phyloP scores from a whole-genome alignment of 2,797 vertebrate species.

The Coranthus polyacanthus region DNA sequence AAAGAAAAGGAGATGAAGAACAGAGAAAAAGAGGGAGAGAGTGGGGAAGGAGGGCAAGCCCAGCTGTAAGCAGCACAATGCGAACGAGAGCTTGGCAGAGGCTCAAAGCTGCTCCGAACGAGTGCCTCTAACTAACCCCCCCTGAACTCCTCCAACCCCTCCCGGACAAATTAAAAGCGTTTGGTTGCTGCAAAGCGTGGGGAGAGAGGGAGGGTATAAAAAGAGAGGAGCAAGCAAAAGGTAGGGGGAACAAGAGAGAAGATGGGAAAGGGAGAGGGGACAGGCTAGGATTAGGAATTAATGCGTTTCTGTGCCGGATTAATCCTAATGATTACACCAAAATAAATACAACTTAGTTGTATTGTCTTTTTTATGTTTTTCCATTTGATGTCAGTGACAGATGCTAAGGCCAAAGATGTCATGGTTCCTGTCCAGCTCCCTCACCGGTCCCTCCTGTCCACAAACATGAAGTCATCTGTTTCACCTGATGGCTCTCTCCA shows the following conservation, averaged over 20 bases:
- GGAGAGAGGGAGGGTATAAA: constrained; percentile 41
- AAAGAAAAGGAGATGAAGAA: constrained; percentile 70
- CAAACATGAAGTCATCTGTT: no score
- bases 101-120: constrained; percentile 90
- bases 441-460: no score
- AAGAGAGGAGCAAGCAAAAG: constrained; percentile 34
- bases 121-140: constrained; percentile 82
- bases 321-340: constrained; percentile 93
- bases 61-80: constrained; percentile 91
- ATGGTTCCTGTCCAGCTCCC: constrained; percentile 2
- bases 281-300: constrained; percentile 88
- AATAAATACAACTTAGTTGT: constrained; percentile 90
- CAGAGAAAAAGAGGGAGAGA: constrained; percentile 75
- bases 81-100: constrained; percentile 88
- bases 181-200: constrained; percentile 80
- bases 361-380: constrained; percentile 47
- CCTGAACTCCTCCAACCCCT: constrained; percentile 46
- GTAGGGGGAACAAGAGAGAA: constrained; percentile 43
- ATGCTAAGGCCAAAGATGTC: constrained; percentile 78
- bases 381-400: constrained; percentile 77
- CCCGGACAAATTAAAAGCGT: constrained; percentile 88
- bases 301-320: constrained; percentile 85
- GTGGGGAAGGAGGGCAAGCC: constrained; percentile 80
- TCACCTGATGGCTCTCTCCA: no score
- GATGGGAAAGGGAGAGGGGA: constrained; percentile 63